These are phyloP conservation scores for Daboia siamensis DNA, from an alignment of 2,113 vertebrate species.

Conservation along the genomic window DNA sequence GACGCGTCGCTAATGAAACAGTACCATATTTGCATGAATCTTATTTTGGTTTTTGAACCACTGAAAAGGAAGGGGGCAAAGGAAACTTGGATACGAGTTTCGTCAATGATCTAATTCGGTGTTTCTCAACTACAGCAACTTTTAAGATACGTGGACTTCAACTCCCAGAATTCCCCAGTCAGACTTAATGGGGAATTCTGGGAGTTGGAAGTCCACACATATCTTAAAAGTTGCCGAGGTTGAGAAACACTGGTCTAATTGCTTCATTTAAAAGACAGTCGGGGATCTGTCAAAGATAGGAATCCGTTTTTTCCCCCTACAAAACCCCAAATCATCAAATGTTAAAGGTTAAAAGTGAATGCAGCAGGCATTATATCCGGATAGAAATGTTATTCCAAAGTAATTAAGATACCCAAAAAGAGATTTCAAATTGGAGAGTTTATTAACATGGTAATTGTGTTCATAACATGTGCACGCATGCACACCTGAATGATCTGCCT, in stretches of 20 bases:
- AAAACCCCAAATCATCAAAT: slow-evolving; percentile 71
- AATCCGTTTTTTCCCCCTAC: slow-evolving; percentile 54
- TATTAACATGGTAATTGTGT: slow-evolving; percentile 96
- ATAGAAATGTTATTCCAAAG: slow-evolving; percentile 81
- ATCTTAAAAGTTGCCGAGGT: neutral
- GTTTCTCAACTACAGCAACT: neutral
- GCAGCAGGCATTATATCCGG: slow-evolving; percentile 71
- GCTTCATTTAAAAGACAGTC: slow-evolving; percentile 67
- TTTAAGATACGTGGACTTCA: neutral
- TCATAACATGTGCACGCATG: slow-evolving; percentile 84
- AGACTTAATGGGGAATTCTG: neutral
- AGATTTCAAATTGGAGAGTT: slow-evolving; percentile 90
- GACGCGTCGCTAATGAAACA: slow-evolving; percentile 58
- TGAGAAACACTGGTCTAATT: slow-evolving; percentile 47
- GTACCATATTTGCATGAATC: slow-evolving; percentile 58
- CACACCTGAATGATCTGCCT: slow-evolving; percentile 82
- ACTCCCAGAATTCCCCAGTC: neutral
- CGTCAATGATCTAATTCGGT: slow-evolving; percentile 53
- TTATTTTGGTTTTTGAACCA: slow-evolving; percentile 50
- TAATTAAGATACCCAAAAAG: slow-evolving; percentile 83
- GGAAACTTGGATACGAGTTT: slow-evolving; percentile 62
- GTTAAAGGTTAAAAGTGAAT: slow-evolving; percentile 74
- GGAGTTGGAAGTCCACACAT: neutral
- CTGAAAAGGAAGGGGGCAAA: slow-evolving; percentile 51
- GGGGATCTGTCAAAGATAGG: slow-evolving; percentile 7